Base-by-base conservation (phyloP, 2,888 invertebrate genomes). In the Steromphala cineraria region DNA sequence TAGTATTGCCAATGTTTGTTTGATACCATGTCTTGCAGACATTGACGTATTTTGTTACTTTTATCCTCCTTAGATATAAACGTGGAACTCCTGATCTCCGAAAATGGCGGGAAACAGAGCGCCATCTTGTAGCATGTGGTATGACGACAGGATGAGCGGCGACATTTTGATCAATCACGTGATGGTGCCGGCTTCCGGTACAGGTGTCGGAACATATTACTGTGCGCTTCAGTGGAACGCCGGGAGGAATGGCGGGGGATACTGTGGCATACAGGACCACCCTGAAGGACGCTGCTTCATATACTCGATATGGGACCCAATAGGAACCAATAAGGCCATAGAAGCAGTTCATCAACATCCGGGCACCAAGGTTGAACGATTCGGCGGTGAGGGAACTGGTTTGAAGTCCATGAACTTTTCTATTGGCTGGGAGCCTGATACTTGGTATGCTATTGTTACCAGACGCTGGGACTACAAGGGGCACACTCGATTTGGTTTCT, bases 241-340 rank as follows among this genome's bases (percentile, higher is more conserved):
- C 46, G 87, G 87, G 0, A 81, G 75, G 56, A 81, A 86, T 74
- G 89, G 89, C 0, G 89, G 89, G 15, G 89, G 89, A 2, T 89
- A 89, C 80, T 89, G 89, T 74, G 89, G 89, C 8, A 85, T 89
- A 76, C 89, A 89, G 53, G 87, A 87, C 53, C 89, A 87, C 75
- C 85, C 84, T 0, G 74, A 84, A 17, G 89, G 87, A 0, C 81
- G 84, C 7, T 85, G 84, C 40, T 89, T 85, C 79, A 88, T 89
- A 36, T 89, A 86, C 80, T 88, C 89, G 0, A 52, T 89, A 10
- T 89, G 89, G 89, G 86, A 89, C 75, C 87, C 89, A 0, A 10
- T 89, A 87, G 89, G 86, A 89, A 75, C 87, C 87, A 2, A 79
- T 15, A 62, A 75, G 8, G 71, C 81, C 36, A 83, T 85, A 53